phyloP scores from a whole-genome alignment of 2,797 vertebrate genomes.

The Sciaenops ocellatus region DNA sequence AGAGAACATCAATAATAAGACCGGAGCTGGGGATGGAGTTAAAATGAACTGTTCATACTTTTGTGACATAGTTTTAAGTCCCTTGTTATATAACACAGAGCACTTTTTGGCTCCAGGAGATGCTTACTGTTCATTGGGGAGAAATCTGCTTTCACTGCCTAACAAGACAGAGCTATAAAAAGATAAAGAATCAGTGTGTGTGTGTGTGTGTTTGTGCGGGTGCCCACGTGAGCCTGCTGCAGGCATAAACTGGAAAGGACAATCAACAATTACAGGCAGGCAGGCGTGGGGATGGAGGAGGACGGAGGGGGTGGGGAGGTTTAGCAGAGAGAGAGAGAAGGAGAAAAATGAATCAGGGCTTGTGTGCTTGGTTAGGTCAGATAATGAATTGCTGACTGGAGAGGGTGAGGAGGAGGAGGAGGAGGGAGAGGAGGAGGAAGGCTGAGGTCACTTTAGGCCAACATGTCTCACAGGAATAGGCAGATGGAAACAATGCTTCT shows the following conservation, averaged over 20 bases:
- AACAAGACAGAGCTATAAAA: slow-evolving; percentile 75
- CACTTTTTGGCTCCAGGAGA: slow-evolving; percentile 64
- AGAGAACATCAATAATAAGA: slow-evolving; percentile 7
- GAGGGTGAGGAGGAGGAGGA: slow-evolving; percentile 12
- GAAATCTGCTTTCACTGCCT: slow-evolving; percentile 67
- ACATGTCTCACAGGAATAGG: slow-evolving; percentile 82
- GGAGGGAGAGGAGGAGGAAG: slow-evolving; percentile 31
- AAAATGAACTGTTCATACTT: slow-evolving; percentile 33
- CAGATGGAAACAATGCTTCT: slow-evolving; percentile 56
- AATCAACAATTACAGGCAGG: slow-evolving; percentile 70
- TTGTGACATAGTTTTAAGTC: slow-evolving; percentile 50
- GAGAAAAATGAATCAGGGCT: slow-evolving; percentile 82
- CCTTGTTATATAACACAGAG: slow-evolving; percentile 64
- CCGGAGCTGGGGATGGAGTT: background rate
- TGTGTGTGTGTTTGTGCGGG: slow-evolving; percentile 28
- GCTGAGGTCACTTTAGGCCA: slow-evolving; percentile 89
- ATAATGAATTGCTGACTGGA: slow-evolving; percentile 90
- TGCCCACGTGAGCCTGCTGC: slow-evolving; percentile 35
- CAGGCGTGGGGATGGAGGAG: slow-evolving; percentile 46
- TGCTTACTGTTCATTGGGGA: slow-evolving; percentile 67
- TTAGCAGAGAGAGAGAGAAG: slow-evolving; percentile 21
- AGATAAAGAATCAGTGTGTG: slow-evolving; percentile 54
- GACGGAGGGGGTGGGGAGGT: slow-evolving; percentile 36
- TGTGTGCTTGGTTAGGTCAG: slow-evolving; percentile 85
- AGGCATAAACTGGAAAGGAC: slow-evolving; percentile 65